phyloP scores from a whole-genome alignment of 2,888 invertebrate species.

The Dryomyza anilis region DNA sequence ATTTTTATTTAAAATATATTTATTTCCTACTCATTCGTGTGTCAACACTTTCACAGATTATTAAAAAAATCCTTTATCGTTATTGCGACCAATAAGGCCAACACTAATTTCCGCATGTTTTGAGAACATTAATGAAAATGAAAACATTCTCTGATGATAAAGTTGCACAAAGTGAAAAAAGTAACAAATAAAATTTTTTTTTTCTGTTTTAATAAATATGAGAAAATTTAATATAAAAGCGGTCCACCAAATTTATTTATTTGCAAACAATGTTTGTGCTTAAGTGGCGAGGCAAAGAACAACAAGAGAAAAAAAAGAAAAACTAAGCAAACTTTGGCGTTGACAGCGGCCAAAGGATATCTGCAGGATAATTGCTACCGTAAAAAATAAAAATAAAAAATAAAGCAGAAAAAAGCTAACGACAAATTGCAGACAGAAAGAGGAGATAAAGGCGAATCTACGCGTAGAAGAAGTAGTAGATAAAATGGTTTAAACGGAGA shows the following conservation, averaged over 20 bases:
- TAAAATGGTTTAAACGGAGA: constrained; percentile 11
- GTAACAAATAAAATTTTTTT: not conserved
- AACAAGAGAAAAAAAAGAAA: not conserved
- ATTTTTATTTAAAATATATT: too few relatives aligned
- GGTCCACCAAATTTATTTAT: too few relatives aligned
- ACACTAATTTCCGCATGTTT: too few relatives aligned
- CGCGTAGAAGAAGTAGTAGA: not conserved
- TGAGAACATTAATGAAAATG: too few relatives aligned
- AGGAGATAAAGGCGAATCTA: not conserved
- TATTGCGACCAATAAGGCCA: too few relatives aligned
- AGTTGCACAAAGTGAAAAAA: not conserved
- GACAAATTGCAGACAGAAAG: not conserved
- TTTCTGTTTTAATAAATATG: too few relatives aligned
- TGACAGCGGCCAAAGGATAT: not conserved
- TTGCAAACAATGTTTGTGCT: too few relatives aligned
- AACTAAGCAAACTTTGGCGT: not conserved
- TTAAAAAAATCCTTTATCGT: too few relatives aligned
- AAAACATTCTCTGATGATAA: not conserved
- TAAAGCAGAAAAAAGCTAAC: not conserved
- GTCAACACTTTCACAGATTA: too few relatives aligned
- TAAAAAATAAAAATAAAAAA: not conserved
- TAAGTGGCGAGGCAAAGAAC: not conserved
- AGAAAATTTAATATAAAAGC: too few relatives aligned
- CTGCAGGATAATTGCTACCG: constrained; percentile 15
- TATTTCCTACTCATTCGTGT: too few relatives aligned